Base-by-base conservation (phyloP, 2,888 invertebrate species). In the Drosophila peninsularis region DNA sequence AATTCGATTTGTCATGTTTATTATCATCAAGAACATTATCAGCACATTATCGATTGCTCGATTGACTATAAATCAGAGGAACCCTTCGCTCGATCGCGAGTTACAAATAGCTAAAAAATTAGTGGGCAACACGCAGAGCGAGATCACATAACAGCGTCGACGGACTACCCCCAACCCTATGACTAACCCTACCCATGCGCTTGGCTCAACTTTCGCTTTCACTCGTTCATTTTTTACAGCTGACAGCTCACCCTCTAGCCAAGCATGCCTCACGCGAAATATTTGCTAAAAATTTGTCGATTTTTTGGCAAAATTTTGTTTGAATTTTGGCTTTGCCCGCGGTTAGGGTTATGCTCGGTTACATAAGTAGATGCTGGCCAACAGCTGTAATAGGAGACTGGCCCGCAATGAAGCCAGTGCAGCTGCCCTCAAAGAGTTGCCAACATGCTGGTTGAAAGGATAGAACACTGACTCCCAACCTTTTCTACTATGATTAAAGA, bases 101-200 rank as follows among this genome's bases (percentile, higher is more conserved):
- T 78, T 78, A 80, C 88, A 86, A 88, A 86, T 88, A 54, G 76
- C 37, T 74, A 77, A 78, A 86, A 81, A 86, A 86, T 88, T 83
- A n/a, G 88, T 82, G 87, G 84, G 88, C 84, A 88, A 36, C 63
- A 36, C 34, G 4, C 32, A 9, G 39, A 19, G 17, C 62, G 67
- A 62, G 63, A 72, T 76, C 54, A 50, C 69, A 69, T 70, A 24
- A 32, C 74, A 73, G 66, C 74, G 75, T 61, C 69, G 62, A 27
- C 56, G 71, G 62, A 27, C 56, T 34, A 36, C 34, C 75, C 55
- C 62, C 67, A 75, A 67, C 75, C 77, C 77, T 58, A 71, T 37
- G 47, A 7, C 61, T 75, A 62, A 68, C 58, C 72, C 55, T 71
- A 66, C 53, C 65, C 47, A 2, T 2, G 19, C 57, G 44, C 54